Evolutionary conservation across 35 echinoderm and acorn worm species (phyloP), one percentile per base, ranked within the genome.

Genomic region (Strongylocentrotus purpuratus): DNA sequence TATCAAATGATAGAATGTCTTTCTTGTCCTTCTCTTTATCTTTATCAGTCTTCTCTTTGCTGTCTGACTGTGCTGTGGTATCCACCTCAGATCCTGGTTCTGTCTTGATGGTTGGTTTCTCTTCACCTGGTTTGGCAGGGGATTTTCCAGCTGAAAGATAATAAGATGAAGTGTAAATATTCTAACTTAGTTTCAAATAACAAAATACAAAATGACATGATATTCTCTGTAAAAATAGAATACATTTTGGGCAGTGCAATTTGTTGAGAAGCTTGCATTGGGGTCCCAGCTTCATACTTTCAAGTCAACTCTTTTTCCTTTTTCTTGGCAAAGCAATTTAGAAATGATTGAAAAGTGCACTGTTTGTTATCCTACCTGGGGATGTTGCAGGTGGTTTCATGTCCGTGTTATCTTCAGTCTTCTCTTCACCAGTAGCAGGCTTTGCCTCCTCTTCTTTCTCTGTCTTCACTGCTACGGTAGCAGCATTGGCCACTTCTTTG

Each of bases 1-100:
- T 97, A 47, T 99, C 98, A 45, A 99, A 90, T 4, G 98, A 99
- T 20, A 99, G 86, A 31, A 99, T 94, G 47, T 99, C 98, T 70
- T 97, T 96, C 50, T 95, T 96, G n/a, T 96, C 96, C 15, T 52
- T 92, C 46, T 96, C 92, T 50, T 98, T 98, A 5, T 98, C 94
- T 33, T 87, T 59, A 48, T 96, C 94, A 55, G 87, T 12, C 87
- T 89, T 89, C 31, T 89, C 87, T 9, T 89, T 89, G 87, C 87
- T 89, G 32, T 31, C 46, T 13, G n/a, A 31, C 45, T 58, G 91
- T 93, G 45, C 17, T 58, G 50, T 33, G 4, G 91, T 58, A 18
- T 46, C 45, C 11, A 6, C 13, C 12, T 89, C 87, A 7, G 87
- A 33, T 15, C 46, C 91, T 93, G 91, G 46, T 47, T 95, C 94